Evolutionary conservation across 2,797 vertebrate genomes (phyloP), one percentile per base, ranked within the genome.

Genomic region (Takifugu ocellatus): DNA sequence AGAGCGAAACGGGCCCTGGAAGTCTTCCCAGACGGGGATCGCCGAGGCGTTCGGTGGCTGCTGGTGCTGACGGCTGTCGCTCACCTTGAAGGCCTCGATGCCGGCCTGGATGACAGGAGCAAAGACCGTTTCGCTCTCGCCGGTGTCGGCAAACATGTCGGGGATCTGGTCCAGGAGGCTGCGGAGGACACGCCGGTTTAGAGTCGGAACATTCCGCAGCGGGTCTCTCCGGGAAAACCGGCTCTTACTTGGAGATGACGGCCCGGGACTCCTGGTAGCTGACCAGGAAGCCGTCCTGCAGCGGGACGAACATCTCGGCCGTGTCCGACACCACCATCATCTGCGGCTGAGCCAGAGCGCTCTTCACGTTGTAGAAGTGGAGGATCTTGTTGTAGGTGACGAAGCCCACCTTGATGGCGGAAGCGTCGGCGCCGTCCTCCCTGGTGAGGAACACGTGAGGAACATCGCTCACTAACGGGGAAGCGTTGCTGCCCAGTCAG

Each of bases 261-360:
- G 93, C 84, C 61, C 84, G 91, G 0, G 97, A 98, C 51, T 99
- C 95, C 59, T 94, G 90, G 56, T 94, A 97, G 90, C 91, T 91
- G 63, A 99, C 97, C 0, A 98, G 94, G 84, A 99, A 96, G 47
- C 96, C 97, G n/a, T 99, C 95, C 14, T 96, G 87, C 68, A 99
- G 86, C 1, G 96, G 97, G 36, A 99, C 92, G 53, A 98, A 99
- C 88, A 98, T 94, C 81, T 99, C 97, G 0, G 91, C 86, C 1
- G 95, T 91, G 49, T 99, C 97, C 0, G 97, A 97, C 54, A 99
- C 96, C 79, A 99, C 94, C 95, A 99, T 94, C 97, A 98, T 99
- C 92, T 99, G 97, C 2, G 97, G 96, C 87, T 98, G 96, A 48
- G 96, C 96, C 85, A 99, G 76, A n/a, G 91, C 91, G 59, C 94